Evolutionary conservation across 2,888 invertebrate genomes (phyloP), one percentile per base, ranked within the genome.

Genomic region (Branchinecta sandiegonensis): DNA sequence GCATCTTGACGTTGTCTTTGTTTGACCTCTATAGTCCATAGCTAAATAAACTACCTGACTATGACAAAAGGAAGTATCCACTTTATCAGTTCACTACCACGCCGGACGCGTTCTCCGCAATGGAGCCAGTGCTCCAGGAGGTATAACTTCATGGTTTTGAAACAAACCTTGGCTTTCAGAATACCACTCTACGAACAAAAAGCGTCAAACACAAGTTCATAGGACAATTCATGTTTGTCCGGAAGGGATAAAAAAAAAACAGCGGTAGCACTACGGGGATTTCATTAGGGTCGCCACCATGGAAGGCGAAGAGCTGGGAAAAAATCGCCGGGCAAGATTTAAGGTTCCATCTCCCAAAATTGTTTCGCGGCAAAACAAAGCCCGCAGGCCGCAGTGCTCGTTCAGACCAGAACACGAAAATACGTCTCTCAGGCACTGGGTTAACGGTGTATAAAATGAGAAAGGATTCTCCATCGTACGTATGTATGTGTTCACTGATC

Each of bases 111-210:
- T 23, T 23, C 23, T 23, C 23, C 23, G 23, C 23, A 23, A 23
- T 23, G 23, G 23, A 23, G 23, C 23, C 23, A 23, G 23, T 23
- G 23, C 23, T 23, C 23, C 2, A 23, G n/a, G n/a, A n/a, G n/a
- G n/a, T n/a, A n/a, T n/a, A n/a, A 50, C n/a, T 13, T 50, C 50
- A 50, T 50, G 50, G 50, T 50, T 50, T n/a, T 50, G 1, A 50
- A 50, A 50, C 50, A 50, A 50, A 50, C 2, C 50, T 50, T 50
- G 50, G 50, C 50, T 50, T 50, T 50, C 50, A 50, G 50, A 50
- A 50, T 50, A n/a, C 50, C 50, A n/a, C 50, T 50, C 2, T 50
- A 50, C 50, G 50, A 50, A 50, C 50, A 50, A 50, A 50, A 13
- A 50, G 2, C 50, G 1, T 50, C 50, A 50, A 50, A 1, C 50